Evolutionary conservation across 2,888 invertebrate species (phyloP).

Genomic region (Calameuta filiformis): DNA sequence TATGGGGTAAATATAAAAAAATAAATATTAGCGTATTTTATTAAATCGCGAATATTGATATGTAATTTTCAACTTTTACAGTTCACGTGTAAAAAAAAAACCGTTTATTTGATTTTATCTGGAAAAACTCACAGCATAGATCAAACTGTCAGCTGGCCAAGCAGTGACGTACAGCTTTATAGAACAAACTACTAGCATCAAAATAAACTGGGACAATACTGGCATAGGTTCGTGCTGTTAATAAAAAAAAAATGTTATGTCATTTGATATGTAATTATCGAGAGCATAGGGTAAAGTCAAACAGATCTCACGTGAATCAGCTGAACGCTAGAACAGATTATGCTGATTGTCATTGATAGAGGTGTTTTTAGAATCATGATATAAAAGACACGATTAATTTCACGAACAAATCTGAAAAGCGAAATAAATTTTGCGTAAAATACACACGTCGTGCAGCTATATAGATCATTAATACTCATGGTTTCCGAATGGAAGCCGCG

Average conservation of each 20-base stretch:
- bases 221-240: conserved; percentile 36
- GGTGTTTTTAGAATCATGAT: conserved; percentile 45
- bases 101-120: not conserved
- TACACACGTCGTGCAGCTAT: not conserved
- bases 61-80: not conserved
- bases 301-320: not conserved
- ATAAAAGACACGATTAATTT: conserved; percentile 31
- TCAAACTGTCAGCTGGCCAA: conserved; percentile 51
- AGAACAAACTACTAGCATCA: conserved; percentile 40
- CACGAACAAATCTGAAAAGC: conserved; percentile 37
- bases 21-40: not conserved
- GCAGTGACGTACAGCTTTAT: conserved; percentile 44
- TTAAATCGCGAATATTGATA: not conserved
- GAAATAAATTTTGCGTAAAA: not conserved
- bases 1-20: not conserved
- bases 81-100: not conserved
- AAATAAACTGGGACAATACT: conserved; percentile 38
- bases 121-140: conserved; percentile 35
- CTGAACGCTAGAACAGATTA: not conserved
- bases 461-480: too few relatives aligned
- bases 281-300: not conserved
- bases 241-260: not conserved
- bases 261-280: not conserved
- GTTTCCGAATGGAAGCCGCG: too few relatives aligned
- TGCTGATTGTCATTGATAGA: not conserved